Conservation (phyloP, 30 jellyfish, hydroid and myxozoan species). For the Aurelia coerulea region DNA sequence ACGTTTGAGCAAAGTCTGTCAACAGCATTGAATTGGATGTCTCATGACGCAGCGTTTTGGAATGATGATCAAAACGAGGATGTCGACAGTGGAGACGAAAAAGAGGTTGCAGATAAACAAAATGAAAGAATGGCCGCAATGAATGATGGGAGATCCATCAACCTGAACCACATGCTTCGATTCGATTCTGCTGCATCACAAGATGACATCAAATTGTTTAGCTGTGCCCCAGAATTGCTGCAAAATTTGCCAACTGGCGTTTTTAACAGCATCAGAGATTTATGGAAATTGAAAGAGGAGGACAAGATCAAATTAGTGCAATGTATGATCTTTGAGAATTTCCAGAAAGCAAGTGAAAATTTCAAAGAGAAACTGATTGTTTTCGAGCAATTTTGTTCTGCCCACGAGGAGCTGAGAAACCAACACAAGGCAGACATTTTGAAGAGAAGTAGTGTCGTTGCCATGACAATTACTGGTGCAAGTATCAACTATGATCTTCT, state of each 20-base stretch:
- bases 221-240: conserved; percentile 22
- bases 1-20: background rate
- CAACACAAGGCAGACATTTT: conserved; percentile 58
- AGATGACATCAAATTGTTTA: conserved; percentile 7
- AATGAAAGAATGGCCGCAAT: conserved; percentile 39
- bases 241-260: background rate
- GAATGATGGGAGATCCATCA: conserved; percentile 11
- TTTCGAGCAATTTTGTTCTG: conserved; percentile 41
- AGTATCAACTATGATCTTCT: conserved; percentile 57
- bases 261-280: conserved; percentile 1
- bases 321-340: conserved; percentile 4
- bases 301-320: conserved; percentile 42
- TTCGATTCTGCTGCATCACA: background rate
- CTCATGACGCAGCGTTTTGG: conserved; percentile 21
- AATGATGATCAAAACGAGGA: conserved; percentile 37
- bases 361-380: conserved; percentile 13
- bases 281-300: conserved; percentile 46
- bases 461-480: conserved; percentile 84
- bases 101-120: conserved; percentile 34
- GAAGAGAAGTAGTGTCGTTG: conserved; percentile 34
- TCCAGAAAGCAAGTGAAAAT: conserved; percentile 5
- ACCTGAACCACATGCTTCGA: background rate
- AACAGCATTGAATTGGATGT: conserved; percentile 17
- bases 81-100: conserved; percentile 45
- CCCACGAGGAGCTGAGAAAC: conserved; percentile 13